Conservation (phyloP, 2,113 vertebrate species). For the Fulmarus glacialis region DNA sequence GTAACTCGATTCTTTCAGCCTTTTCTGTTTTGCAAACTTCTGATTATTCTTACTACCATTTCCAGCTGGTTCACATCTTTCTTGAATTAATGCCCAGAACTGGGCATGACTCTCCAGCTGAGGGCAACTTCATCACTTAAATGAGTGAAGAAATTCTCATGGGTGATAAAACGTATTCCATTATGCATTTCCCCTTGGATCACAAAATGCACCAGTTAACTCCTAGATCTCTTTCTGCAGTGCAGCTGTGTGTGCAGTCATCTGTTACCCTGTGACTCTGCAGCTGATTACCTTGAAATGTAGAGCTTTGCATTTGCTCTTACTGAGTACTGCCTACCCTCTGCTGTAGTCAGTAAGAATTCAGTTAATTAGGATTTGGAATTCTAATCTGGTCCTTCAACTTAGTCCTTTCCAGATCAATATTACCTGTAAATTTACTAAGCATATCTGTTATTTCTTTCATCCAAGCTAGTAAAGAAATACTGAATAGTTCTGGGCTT, state of each 20-base stretch:
- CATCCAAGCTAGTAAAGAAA: background rate
- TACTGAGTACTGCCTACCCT: background rate
- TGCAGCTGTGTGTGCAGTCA: background rate
- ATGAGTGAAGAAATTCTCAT: background rate
- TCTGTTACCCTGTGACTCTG: background rate
- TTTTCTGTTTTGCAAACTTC: background rate
- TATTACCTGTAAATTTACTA: background rate
- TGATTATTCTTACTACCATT: background rate
- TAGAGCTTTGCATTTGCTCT: background rate
- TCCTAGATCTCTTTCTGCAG: background rate
- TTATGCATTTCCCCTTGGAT: background rate
- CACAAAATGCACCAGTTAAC: background rate
- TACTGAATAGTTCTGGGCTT: background rate
- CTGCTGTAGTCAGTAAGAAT: background rate
- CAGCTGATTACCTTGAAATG: background rate
- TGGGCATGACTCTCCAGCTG: background rate
- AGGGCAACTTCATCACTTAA: background rate
- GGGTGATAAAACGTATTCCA: background rate
- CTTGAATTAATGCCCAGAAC: background rate
- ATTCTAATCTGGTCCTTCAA: background rate
- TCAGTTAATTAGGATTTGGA: background rate
- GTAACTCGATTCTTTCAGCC: background rate
- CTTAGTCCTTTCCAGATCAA: background rate
- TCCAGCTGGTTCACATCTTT: background rate
- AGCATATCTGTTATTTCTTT: background rate